Percentiles rank a stretch among this genome's conserved stretches.
phyloP scores from a whole-genome alignment of 2,797 vertebrate genomes.

The Tarsius wallacei region DNA sequence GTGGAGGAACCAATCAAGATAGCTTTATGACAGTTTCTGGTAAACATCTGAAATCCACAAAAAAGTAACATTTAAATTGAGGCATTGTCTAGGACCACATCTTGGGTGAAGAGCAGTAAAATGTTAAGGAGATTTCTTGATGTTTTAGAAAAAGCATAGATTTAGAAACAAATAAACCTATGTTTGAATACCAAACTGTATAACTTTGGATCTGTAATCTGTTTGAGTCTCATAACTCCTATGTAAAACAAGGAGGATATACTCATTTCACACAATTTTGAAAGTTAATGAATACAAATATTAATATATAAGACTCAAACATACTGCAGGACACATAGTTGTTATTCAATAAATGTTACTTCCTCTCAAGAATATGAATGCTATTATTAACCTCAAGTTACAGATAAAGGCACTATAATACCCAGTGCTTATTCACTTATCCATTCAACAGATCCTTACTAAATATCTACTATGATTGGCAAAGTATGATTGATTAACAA shows the following conservation, averaged over 20 bases:
- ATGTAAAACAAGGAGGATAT: background rate
- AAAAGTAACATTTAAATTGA: background rate
- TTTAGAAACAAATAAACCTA: background rate
- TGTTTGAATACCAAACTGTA: background rate
- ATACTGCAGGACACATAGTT: background rate
- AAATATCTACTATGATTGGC: background rate
- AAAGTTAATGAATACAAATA: slow-evolving; percentile 18
- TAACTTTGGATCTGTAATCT: background rate
- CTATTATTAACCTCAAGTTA: background rate
- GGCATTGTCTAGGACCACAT: background rate
- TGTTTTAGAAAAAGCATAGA: background rate
- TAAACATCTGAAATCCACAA: slow-evolving; percentile 23
- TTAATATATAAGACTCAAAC: background rate
- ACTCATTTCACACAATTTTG: background rate
- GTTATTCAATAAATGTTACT: background rate
- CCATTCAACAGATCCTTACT: background rate
- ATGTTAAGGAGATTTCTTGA: background rate
- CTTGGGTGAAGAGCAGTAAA: background rate
- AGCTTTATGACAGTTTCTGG: background rate
- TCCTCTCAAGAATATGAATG: background rate
- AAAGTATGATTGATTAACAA: background rate
- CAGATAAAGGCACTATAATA: background rate
- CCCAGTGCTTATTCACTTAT: background rate
- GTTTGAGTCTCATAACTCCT: background rate
- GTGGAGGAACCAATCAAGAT: background rate